Conservation (phyloP, 2,113 vertebrate genomes). For the Scomber scombrus region DNA sequence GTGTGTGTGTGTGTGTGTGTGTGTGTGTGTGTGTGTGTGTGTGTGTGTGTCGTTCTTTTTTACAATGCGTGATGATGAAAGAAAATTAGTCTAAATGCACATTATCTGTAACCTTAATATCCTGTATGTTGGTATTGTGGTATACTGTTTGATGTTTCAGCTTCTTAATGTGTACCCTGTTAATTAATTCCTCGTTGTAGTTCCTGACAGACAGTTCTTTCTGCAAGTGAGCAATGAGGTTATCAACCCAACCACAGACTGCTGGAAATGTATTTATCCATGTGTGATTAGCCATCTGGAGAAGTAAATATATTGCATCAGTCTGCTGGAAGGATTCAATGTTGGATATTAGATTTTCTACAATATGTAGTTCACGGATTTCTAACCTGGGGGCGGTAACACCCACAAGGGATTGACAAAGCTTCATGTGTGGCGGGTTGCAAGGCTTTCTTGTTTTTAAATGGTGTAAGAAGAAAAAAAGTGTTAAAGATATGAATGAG, state of each 20-base stretch:
- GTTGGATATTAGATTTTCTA: background rate
- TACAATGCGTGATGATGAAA: constrained; percentile 9
- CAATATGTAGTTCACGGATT: too few species aligned
- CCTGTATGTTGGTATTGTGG: background rate
- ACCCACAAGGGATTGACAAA: too few species aligned
- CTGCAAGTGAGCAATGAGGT: constrained; percentile 37
- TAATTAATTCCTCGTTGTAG: constrained; percentile 23
- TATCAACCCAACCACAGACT: constrained; percentile 26
- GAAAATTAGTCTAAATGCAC: background rate
- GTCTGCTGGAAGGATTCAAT: background rate
- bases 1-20: background rate
- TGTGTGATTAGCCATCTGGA: constrained; percentile 31
- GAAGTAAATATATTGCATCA: constrained; percentile 12
- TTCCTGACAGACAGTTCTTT: constrained; percentile 12
- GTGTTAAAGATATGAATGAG: too few species aligned
- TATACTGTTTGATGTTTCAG: background rate
- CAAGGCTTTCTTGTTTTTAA: too few species aligned
- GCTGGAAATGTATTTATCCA: constrained; percentile 43
- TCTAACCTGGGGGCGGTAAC: too few species aligned
- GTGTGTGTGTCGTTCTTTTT: background rate
- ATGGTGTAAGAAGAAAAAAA: too few species aligned
- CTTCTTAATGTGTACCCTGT: background rate
- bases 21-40: too few species aligned
- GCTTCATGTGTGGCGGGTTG: too few species aligned
- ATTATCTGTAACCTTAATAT: constrained; percentile 20